These are phyloP conservation scores for Tinea trinotella DNA, from an alignment of 2,888 invertebrate genomes.

Conservation along the genomic window DNA sequence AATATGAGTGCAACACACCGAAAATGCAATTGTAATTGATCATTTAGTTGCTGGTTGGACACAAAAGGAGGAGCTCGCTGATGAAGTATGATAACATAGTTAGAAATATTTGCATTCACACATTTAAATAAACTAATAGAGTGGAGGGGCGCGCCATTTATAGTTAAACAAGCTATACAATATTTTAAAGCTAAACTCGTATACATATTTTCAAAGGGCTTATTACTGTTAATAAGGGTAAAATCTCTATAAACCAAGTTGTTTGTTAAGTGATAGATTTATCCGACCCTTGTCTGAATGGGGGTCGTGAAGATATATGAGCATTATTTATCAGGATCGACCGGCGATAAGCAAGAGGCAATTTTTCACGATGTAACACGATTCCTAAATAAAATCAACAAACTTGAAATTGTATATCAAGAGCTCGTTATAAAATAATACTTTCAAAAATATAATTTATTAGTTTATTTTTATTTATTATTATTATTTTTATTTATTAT, in stretches of 20 bases:
- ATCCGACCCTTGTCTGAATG: conserved; percentile 6
- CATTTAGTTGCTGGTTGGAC: too few species aligned
- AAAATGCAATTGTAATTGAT: too few species aligned
- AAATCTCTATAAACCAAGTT: not conserved
- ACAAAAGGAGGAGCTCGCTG: too few species aligned
- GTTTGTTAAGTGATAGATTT: conserved; percentile 16
- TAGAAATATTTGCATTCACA: too few species aligned
- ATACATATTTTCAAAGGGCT: too few species aligned
- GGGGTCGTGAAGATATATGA: conserved; percentile 12
- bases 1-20: too few species aligned
- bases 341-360: not conserved
- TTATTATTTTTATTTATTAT: not conserved
- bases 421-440: not conserved
- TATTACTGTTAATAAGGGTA: conserved; percentile 3
- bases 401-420: not conserved
- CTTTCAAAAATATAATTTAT: not conserved
- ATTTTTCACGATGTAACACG: conserved; percentile 13
- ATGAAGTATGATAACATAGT: too few species aligned
- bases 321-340: conserved; percentile 15
- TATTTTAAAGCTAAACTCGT: too few species aligned
- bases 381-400: conserved; percentile 10
- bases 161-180: too few species aligned
- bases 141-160: too few species aligned
- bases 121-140: too few species aligned
- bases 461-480: not conserved